Conservation (phyloP, 30 jellyfish, hydroid and myxozoan genomes). For the Pseudorhiza aurosa region DNA sequence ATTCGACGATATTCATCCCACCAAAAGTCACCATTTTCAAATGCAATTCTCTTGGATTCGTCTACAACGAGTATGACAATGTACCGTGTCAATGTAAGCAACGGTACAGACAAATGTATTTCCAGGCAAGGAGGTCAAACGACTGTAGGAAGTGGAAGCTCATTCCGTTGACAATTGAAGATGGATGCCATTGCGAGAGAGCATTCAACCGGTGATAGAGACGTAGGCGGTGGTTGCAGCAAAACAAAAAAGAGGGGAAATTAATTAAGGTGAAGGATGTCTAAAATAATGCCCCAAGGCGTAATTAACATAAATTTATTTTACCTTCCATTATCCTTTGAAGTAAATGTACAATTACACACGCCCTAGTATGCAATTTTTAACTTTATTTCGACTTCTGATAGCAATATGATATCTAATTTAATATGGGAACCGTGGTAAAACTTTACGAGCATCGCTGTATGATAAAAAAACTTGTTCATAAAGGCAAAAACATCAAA, state of each 20-base stretch:
- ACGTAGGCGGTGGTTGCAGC: too few relatives aligned
- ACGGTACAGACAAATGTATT: constrained; percentile 1
- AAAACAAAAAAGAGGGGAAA: background rate
- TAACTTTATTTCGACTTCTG: too few relatives aligned
- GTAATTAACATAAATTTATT: too few relatives aligned
- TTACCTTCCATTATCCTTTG: background rate
- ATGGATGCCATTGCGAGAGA: constrained; percentile 2
- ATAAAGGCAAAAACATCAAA: too few relatives aligned
- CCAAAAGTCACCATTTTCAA: constrained; percentile 1
- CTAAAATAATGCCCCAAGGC: background rate
- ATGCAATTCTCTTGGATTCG: background rate
- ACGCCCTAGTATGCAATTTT: too few relatives aligned
- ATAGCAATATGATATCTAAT: too few relatives aligned
- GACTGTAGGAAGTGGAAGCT: constrained; percentile 8
- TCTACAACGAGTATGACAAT: background rate
- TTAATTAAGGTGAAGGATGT: background rate
- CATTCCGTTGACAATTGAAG: background rate
- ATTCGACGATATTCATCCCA: background rate
- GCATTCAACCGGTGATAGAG: background rate
- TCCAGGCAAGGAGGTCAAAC: background rate
- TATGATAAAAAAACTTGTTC: too few relatives aligned
- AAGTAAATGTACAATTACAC: too few relatives aligned
- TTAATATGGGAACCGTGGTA: too few relatives aligned
- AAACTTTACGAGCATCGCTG: too few relatives aligned
- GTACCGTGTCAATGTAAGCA: background rate